Evolutionary conservation across 2,888 invertebrate genomes (phyloP).

Genomic region (Oligia fasciuncula): DNA sequence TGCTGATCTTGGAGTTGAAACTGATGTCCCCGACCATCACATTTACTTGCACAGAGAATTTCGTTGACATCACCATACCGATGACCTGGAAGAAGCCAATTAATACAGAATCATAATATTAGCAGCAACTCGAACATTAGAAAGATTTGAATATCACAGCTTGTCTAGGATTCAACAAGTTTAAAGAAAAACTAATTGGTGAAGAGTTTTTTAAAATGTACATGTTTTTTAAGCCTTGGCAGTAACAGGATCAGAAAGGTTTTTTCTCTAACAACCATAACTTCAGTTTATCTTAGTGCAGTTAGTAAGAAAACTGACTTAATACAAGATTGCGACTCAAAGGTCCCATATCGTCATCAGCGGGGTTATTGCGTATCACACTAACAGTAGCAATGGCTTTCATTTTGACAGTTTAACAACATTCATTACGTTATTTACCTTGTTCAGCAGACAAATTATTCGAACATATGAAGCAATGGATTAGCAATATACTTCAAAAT

Average conservation of each 20-base stretch:
- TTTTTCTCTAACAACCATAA: background rate
- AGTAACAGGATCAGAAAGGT: background rate
- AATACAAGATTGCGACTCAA: background rate
- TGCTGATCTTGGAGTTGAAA: slow-evolving; percentile 88
- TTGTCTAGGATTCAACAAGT: background rate
- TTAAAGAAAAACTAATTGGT: background rate
- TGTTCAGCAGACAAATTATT: background rate
- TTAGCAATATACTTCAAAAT: too few relatives aligned
- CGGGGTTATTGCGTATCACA: background rate
- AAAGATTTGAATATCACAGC: background rate
- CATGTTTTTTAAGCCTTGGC: background rate
- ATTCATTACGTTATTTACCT: background rate
- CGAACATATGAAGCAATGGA: too few relatives aligned
- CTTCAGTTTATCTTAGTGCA: background rate
- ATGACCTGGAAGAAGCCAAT: slow-evolving; percentile 83
- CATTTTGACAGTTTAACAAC: background rate
- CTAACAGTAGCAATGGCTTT: background rate
- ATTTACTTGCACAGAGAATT: slow-evolving; percentile 92
- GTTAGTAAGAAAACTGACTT: background rate
- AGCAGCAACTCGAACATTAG: background rate
- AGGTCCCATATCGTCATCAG: background rate
- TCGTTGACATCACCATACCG: slow-evolving; percentile 91
- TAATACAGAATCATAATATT: background rate
- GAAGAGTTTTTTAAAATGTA: background rate
- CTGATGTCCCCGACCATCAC: slow-evolving; percentile 90